Base-by-base conservation (phyloP, 2,113 vertebrate genomes). In the Microtus oregoni region DNA sequence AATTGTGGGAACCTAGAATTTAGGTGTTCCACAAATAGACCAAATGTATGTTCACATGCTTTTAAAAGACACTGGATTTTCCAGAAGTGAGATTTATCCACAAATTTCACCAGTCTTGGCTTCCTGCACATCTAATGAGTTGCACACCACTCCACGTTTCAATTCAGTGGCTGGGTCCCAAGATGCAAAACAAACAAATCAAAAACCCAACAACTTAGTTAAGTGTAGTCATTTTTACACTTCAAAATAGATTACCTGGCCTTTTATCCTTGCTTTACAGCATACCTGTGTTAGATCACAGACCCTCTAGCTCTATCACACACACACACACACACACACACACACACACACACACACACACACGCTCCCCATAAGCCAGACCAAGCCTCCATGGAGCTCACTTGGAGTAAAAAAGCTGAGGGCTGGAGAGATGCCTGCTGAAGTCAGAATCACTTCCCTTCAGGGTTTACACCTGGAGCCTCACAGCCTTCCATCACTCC, bases 21-120 rank as follows among this genome's bases (percentile, higher is more conserved):
- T 87, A 90, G 55, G 58, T 78, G 14, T 61, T 86, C 50, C 68
- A 68, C 58, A 55, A 44, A 72, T 78, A 97, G 76, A 81, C 50
- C 76, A 52, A 47, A 93, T 67, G 38, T 47, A 41, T 92, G 79
- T 93, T 93, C 35, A 93, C 44, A 88, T 5, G 0, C 20, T 81
- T 77, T 97, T 68, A 95, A 97, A 92, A 83, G 41, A 47, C 26
- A 67, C 13, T n/a, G 58, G 73, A 61, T 92, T 89, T 85, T 79
- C 50, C 76, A 95, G 58, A 94, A 88, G 76, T 76, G 65, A 89
- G 92, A 13, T 50, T 77, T 88, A 19, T 0, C 0, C 58, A 50
- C 92, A 58, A 68, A 91, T 12, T 24, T n/a, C 41, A 35, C 7
- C 3, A 19, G 10, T n/a, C 38, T 91, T 92, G 79, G 35, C 75